Conservation (phyloP, 2,113 vertebrate species). For the Sceloporus undulatus region DNA sequence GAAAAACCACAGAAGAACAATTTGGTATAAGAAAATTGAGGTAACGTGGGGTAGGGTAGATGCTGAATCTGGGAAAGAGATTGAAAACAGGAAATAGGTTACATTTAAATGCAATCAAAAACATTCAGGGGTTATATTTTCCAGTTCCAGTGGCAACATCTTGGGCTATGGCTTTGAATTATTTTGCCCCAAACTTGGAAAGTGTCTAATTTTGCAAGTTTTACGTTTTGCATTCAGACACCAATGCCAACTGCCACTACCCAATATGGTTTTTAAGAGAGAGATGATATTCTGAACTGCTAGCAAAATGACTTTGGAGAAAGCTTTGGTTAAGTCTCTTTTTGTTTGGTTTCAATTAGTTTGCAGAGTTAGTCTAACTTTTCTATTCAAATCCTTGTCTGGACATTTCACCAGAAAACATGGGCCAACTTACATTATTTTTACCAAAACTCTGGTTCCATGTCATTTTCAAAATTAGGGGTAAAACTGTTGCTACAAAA, state of each 20-base stretch:
- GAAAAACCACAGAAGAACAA: neutral
- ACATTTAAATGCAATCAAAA: neutral
- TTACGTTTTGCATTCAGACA: neutral
- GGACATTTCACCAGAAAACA: conserved; percentile 2
- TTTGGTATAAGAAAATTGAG: neutral
- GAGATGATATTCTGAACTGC: neutral
- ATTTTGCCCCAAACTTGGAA: neutral
- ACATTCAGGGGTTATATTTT: neutral
- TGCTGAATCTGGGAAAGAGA: neutral
- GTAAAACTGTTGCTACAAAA: neutral
- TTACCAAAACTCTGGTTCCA: neutral
- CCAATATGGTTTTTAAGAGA: neutral
- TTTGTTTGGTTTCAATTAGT: neutral
- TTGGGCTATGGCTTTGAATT: neutral
- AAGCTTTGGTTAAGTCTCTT: neutral
- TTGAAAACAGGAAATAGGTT: neutral
- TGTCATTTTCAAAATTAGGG: neutral
- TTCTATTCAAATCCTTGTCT: neutral
- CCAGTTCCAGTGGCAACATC: neutral
- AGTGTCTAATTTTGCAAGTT: neutral
- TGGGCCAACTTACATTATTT: neutral
- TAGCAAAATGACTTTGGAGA: neutral
- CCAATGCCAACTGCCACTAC: neutral
- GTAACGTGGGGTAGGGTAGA: neutral
- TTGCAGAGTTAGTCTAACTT: neutral